Evolutionary conservation across 2,797 vertebrate genomes (phyloP).

Genomic region (Halcyon leucocephala): DNA sequence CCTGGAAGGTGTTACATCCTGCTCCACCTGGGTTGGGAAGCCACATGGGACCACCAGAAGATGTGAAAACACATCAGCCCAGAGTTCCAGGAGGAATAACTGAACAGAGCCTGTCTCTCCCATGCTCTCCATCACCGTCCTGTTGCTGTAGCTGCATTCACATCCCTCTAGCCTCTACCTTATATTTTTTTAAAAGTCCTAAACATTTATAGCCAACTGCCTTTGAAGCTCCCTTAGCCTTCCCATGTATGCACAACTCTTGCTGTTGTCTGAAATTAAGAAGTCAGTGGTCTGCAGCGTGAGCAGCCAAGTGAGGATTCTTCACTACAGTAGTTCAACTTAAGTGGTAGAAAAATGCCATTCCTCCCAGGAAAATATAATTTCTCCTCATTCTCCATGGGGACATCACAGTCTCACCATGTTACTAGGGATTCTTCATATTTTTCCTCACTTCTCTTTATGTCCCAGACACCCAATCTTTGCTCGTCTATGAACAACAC

Average conservation of each 20-base stretch:
- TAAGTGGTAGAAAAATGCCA: neutral
- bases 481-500: neutral
- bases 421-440: neutral
- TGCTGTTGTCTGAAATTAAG: neutral
- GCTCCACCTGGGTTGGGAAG: neutral
- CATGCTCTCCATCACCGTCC: neutral
- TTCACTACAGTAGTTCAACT: neutral
- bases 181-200: neutral
- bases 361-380: neutral
- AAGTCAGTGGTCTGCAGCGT: neutral
- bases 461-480: neutral
- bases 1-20: neutral
- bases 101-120: neutral
- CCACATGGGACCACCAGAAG: neutral
- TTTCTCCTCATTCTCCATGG: neutral
- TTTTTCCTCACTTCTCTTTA: neutral
- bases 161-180: fast-evolving
- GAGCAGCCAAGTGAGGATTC: neutral
- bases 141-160: neutral
- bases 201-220: neutral
- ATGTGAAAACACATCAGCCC: neutral
- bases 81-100: neutral
- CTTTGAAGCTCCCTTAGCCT: neutral
- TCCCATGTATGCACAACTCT: neutral
- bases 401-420: neutral